Conservation (phyloP, 2,888 invertebrate genomes). For the Drosophila dives region DNA sequence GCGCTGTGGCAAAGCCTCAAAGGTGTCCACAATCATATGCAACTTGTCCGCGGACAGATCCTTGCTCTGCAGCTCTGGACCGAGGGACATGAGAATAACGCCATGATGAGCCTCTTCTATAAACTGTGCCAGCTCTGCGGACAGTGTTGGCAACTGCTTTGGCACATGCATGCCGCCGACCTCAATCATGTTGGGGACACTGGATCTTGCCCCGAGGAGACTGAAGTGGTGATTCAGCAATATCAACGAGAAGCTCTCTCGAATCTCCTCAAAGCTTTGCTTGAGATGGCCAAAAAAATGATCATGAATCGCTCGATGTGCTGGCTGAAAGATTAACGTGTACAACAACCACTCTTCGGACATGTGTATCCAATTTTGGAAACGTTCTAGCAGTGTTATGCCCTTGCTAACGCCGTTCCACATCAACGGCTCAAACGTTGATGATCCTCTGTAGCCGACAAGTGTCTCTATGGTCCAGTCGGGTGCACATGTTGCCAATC, state of each 20-base stretch:
- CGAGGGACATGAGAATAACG: slow-evolving; percentile 85
- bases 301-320: slow-evolving; percentile 36
- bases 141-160: slow-evolving; percentile 60
- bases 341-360: slow-evolving; percentile 68
- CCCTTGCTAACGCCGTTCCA: slow-evolving; percentile 62
- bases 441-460: slow-evolving; percentile 71
- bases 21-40: slow-evolving; percentile 46
- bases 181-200: slow-evolving; percentile 82
- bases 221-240: slow-evolving; percentile 82
- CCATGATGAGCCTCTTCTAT: slow-evolving; percentile 84
- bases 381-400: slow-evolving; percentile 76
- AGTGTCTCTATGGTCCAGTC: slow-evolving; percentile 72
- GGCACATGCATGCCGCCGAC: slow-evolving; percentile 83
- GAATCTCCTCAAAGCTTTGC: slow-evolving; percentile 57
- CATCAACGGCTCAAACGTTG: slow-evolving; percentile 72
- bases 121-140: slow-evolving; percentile 79
- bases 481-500: slow-evolving; percentile 64
- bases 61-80: slow-evolving; percentile 77
- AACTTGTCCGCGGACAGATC: slow-evolving; percentile 63
- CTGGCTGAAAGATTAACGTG: slow-evolving; percentile 67
- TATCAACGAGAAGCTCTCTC: slow-evolving; percentile 73
- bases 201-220: slow-evolving; percentile 74
- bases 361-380: slow-evolving; percentile 71
- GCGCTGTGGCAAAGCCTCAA: slow-evolving; percentile 64
- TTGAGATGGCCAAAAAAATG: slow-evolving; percentile 63